A percentile compares a stretch with the other conserved stretches of the same genome.
Evolutionary conservation across 2,797 vertebrate species (phyloP).

Genomic region (Fundulus diaphanus): DNA sequence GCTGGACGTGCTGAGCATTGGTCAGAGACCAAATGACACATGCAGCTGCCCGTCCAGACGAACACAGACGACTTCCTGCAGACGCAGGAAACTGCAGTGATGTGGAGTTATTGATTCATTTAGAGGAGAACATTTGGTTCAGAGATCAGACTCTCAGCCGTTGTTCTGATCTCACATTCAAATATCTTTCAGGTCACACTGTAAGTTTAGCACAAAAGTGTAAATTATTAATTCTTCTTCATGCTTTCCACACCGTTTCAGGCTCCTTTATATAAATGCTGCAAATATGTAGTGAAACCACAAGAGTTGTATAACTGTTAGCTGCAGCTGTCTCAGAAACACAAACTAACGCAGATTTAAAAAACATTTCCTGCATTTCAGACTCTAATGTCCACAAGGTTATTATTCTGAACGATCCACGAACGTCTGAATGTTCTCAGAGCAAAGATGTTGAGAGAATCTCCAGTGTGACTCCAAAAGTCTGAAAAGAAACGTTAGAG

Average conservation of each 20-base stretch:
- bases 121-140: background rate
- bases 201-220: background rate
- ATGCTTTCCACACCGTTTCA: background rate
- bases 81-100: background rate
- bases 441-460: background rate
- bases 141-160: background rate
- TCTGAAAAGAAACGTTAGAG: background rate
- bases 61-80: background rate
- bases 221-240: background rate
- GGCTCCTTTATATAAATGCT: background rate
- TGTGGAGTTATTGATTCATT: background rate
- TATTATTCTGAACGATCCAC: no score
- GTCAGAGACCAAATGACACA: slow-evolving; percentile 1
- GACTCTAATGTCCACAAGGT: background rate
- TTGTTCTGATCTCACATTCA: background rate
- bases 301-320: background rate
- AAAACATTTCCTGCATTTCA: background rate
- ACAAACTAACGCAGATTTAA: no score
- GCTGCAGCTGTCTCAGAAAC: background rate
- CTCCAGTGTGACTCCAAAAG: no score
- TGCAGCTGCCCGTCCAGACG: background rate
- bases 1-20: slow-evolving; percentile 22
- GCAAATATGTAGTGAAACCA: background rate
- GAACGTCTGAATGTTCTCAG: background rate
- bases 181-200: background rate